These are phyloP conservation scores for Erinaceus europaeus DNA, from an alignment of 2,113 vertebrate species.

Conservation along the genomic window DNA sequence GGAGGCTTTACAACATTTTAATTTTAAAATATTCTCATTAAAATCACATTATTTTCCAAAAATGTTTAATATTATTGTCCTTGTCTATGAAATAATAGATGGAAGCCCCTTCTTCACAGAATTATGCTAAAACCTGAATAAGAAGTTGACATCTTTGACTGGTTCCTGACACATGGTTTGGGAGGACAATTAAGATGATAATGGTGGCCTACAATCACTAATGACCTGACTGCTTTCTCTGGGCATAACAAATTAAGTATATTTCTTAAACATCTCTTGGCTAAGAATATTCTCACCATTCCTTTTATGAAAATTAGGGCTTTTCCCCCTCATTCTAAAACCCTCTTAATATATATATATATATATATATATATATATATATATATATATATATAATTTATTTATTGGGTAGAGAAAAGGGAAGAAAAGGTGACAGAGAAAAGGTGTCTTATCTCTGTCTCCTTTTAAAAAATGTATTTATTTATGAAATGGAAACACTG, in stretches of 20 bases:
- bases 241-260: neutral
- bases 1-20: too few species aligned
- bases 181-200: neutral
- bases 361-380: too few species aligned
- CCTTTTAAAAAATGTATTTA: too few species aligned
- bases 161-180: neutral
- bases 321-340: too few species aligned
- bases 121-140: neutral
- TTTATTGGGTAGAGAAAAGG: too few species aligned
- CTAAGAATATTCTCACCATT: neutral
- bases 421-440: too few species aligned
- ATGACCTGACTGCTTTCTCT: neutral
- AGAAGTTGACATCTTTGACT: neutral
- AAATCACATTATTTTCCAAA: neutral
- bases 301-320: too few species aligned
- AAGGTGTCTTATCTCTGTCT: too few species aligned
- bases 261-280: neutral
- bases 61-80: neutral
- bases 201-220: neutral
- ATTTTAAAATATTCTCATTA: neutral
- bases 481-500: too few species aligned
- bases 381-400: too few species aligned
- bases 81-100: neutral
- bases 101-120: neutral
- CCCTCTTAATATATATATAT: too few species aligned